Evolutionary conservation across 2,888 invertebrate species (phyloP), one percentile per base, ranked within the genome.

Genomic region (Deilephila porcellus): DNA sequence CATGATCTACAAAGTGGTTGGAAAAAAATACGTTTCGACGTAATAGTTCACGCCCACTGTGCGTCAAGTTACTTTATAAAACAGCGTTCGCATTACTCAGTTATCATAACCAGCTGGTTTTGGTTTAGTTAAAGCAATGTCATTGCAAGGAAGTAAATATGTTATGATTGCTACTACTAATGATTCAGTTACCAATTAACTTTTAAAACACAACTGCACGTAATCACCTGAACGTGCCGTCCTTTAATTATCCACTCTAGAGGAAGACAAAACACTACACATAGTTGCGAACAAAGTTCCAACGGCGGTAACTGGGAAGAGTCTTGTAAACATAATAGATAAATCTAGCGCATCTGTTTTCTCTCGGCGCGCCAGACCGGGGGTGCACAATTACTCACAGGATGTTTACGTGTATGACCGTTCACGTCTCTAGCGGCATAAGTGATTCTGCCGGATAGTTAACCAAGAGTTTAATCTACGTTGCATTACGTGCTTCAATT

Each of bases 321-420:
- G 81, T 85, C 78, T 84, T 78, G 85, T 86, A 85, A 86, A 86
- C 84, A 85, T 77, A 81, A 82, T 82, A 83, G 83, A 88, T 86
- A 86, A 87, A 87, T 83, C 81, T 82, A 82, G 77, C 82, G 79
- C 91, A 90, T 91, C 88, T 92, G 91, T 88, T 89, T 86, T 85
- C 81, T 85, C 85, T 90, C 89, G 79, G 74, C 76, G 74, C 75
- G 74, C 74, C 62, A 64, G 75, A 76, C 76, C 79, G 76, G 72
- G 78, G 79, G 80, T 77, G 82, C 76, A 80, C 85, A 88, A 91
- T 91, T 90, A 90, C 88, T 88, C 85, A 84, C 86, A 86, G 90
- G 90, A 90, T 91, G 90, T 91, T 91, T 91, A 86, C 85, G 80
- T 81, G 79, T 79, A 80, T 77, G 80, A 77, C 77, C 84, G 83